Conservation (phyloP, 2,888 invertebrate species). For the Pseudococcus longispinus region DNA sequence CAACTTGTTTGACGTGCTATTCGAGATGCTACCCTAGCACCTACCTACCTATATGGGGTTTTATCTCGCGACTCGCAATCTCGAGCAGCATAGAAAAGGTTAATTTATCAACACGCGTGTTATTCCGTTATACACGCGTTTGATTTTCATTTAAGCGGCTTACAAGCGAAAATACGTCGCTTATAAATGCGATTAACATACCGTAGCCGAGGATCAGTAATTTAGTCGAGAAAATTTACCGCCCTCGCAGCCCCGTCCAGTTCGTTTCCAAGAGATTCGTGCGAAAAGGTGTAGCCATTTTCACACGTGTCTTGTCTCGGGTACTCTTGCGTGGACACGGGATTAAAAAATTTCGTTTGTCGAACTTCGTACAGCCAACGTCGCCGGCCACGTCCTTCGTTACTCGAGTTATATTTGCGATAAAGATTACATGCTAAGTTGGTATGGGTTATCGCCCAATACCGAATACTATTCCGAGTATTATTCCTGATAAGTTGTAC, state of each 20-base stretch:
- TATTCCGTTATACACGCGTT: not conserved
- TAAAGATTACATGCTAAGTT: not conserved
- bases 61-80: not conserved
- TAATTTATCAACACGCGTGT: not conserved
- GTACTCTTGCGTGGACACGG: too few relatives aligned
- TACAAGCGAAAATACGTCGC: not conserved
- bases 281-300: too few relatives aligned
- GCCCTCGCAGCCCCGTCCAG: not conserved
- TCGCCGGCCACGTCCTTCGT: not conserved
- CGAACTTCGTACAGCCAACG: not conserved
- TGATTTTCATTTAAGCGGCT: constrained; percentile 1
- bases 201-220: not conserved
- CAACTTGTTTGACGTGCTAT: not conserved
- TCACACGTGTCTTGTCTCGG: too few relatives aligned
- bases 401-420: not conserved
- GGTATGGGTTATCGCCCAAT: not conserved
- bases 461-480: not conserved
- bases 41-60: not conserved
- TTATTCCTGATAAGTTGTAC: not conserved
- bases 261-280: too few relatives aligned
- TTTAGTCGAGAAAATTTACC: not conserved
- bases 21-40: not conserved
- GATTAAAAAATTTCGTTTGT: not conserved
- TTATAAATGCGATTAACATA: not conserved
- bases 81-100: not conserved